Evolutionary conservation across 2,888 invertebrate genomes (phyloP).

Genomic region (Conchocele bisecta): DNA sequence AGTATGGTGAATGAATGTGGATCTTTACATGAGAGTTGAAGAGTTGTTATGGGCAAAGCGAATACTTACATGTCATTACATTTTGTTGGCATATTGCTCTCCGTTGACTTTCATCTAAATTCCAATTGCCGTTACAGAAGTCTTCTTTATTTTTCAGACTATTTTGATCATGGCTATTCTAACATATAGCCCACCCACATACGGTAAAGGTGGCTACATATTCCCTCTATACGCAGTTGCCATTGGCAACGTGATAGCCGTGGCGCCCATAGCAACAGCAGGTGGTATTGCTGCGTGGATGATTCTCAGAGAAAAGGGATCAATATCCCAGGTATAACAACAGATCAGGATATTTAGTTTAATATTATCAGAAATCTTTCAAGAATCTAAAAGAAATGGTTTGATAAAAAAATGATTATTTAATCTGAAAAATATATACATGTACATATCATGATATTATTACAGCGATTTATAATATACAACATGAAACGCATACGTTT

Average conservation of each 20-base stretch:
- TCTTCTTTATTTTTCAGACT: conserved; percentile 43
- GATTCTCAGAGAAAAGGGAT: neutral
- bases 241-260: conserved; percentile 73
- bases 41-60: neutral
- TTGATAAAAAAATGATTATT: too few species aligned
- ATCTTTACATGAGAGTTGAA: too few species aligned
- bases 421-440: too few species aligned
- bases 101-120: neutral
- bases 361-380: too few species aligned
- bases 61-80: neutral
- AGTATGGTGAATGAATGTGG: too few species aligned
- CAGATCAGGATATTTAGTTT: neutral
- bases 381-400: too few species aligned
- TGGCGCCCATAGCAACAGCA: conserved; percentile 59
- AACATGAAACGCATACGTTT: too few species aligned
- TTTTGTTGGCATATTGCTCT: neutral
- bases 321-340: neutral
- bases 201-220: conserved; percentile 60
- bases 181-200: conserved; percentile 52
- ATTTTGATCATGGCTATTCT: conserved; percentile 55
- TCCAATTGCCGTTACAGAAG: neutral
- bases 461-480: too few species aligned
- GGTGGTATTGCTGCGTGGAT: neutral
- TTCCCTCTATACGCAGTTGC: conserved; percentile 73
- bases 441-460: too few species aligned